Conservation (phyloP, 2,113 vertebrate genomes). For the Ceuthmochares aereus region DNA sequence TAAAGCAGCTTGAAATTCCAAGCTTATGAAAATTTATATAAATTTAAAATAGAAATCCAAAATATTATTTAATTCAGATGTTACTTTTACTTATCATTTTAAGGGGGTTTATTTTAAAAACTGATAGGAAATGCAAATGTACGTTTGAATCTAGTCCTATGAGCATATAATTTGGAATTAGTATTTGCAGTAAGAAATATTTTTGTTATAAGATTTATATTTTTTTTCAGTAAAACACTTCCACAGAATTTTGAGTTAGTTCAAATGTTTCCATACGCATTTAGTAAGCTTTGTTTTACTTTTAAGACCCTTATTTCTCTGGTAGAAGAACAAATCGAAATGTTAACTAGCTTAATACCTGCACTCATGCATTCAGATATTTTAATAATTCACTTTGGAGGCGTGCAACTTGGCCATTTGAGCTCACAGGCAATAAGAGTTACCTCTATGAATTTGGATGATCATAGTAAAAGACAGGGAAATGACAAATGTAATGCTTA, state of each 20-base stretch:
- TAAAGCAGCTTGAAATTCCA: background rate
- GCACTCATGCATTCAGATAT: background rate
- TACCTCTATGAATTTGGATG: background rate
- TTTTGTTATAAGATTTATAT: background rate
- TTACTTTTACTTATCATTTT: background rate
- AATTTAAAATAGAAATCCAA: background rate
- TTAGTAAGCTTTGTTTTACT: background rate
- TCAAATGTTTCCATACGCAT: background rate
- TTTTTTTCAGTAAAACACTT: background rate
- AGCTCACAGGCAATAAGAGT: background rate
- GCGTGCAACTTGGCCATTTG: background rate
- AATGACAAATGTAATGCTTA: background rate
- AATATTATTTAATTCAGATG: background rate
- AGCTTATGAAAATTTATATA: background rate
- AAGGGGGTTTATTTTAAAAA: background rate
- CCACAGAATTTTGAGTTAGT: background rate
- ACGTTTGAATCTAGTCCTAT: background rate
- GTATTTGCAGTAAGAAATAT: background rate
- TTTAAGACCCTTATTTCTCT: background rate
- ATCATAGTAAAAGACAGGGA: background rate
- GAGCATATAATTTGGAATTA: background rate
- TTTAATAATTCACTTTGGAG: background rate
- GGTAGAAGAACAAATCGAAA: background rate
- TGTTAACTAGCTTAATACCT: background rate
- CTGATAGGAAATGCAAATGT: background rate